phyloP scores from a whole-genome alignment of 2,888 invertebrate genomes.

The Trissonchulus sp. region DNA sequence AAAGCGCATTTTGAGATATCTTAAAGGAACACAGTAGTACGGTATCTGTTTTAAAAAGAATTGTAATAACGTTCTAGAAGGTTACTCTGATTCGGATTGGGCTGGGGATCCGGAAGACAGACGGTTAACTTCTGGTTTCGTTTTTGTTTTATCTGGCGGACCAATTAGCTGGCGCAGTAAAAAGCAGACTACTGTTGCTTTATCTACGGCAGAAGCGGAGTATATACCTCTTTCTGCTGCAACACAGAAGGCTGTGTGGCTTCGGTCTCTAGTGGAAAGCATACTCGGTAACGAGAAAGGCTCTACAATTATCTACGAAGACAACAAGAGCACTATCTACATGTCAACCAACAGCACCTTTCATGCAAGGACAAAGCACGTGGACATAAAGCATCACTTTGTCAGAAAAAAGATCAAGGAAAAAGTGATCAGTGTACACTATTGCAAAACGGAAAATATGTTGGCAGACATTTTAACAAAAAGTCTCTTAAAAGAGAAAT shows the following conservation, averaged over 20 bases:
- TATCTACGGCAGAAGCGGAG: background rate
- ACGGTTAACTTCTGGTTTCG: background rate
- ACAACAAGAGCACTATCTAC: no score
- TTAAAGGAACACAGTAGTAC: background rate
- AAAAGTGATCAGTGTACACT: no score
- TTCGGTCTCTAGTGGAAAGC: background rate
- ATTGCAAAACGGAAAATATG: no score
- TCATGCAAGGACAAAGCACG: no score
- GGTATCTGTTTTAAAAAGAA: background rate
- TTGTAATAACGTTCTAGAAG: background rate
- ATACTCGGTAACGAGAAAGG: no score
- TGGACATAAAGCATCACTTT: no score
- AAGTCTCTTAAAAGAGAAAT: no score
- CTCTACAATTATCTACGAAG: no score
- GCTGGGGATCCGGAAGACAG: background rate
- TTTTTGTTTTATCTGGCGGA: background rate
- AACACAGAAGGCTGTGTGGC: background rate
- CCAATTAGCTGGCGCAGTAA: background rate
- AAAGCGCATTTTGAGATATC: background rate
- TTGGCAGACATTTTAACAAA: no score
- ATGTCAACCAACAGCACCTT: no score
- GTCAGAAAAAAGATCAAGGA: no score
- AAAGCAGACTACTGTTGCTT: background rate
- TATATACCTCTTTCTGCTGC: background rate
- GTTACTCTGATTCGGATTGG: background rate